These are phyloP conservation scores for Macropis europaea DNA, from an alignment of 2,888 invertebrate species.

Conservation along the genomic window DNA sequence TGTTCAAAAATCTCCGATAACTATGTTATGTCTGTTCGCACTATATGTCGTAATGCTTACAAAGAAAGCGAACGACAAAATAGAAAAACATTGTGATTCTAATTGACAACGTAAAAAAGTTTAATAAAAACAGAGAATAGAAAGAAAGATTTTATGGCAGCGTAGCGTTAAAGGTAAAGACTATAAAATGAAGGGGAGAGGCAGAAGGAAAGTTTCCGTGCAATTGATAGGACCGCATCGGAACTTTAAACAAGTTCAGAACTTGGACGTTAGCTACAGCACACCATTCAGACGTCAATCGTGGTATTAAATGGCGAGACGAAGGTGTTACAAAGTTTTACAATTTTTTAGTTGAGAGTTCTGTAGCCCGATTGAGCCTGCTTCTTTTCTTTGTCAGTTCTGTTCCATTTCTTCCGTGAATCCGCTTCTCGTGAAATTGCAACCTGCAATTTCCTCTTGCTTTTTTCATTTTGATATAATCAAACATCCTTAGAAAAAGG, in stretches of 20 bases:
- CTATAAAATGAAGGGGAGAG: not conserved
- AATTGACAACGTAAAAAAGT: constrained; percentile 3
- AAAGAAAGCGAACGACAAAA: not conserved
- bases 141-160: not conserved
- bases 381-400: not conserved
- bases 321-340: constrained; percentile 53
- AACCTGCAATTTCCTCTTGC: not conserved
- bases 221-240: constrained; percentile 60
- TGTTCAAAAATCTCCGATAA: too few species aligned
- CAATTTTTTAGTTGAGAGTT: constrained; percentile 43
- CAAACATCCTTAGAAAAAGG: not conserved
- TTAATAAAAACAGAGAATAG: not conserved
- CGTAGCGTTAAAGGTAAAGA: not conserved
- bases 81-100: too few species aligned
- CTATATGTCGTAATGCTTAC: too few species aligned
- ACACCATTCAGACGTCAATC: constrained; percentile 53
- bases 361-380: not conserved
- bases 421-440: not conserved
- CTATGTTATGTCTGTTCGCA: too few species aligned
- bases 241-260: constrained; percentile 66
- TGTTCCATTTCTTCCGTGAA: not conserved
- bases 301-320: constrained; percentile 52
- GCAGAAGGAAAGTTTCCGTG: constrained; percentile 48
- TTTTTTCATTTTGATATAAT: not conserved
- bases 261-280: constrained; percentile 51